Evolutionary conservation across 2,113 vertebrate genomes (phyloP).

Genomic region (Oreochromis tanganicae): DNA sequence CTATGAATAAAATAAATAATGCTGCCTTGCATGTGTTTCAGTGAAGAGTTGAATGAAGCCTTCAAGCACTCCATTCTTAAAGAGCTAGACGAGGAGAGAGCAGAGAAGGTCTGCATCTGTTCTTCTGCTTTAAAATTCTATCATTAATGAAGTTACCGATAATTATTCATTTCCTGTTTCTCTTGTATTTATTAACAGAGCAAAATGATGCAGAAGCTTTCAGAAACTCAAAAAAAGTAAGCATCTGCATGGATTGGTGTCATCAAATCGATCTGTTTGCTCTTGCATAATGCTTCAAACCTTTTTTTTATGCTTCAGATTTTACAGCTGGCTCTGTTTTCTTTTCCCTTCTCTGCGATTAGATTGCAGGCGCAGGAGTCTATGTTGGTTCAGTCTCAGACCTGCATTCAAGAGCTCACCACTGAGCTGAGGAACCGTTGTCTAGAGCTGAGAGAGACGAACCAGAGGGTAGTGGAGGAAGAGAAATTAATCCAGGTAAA

Average conservation of each 20-base stretch:
- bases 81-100: slow-evolving; percentile 76
- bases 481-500: slow-evolving; percentile 68
- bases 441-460: slow-evolving; percentile 66
- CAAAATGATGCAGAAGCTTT: slow-evolving; percentile 72
- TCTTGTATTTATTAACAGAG: slow-evolving; percentile 31
- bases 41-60: slow-evolving; percentile 52
- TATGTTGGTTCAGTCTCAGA: slow-evolving; percentile 67
- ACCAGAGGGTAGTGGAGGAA: slow-evolving; percentile 44
- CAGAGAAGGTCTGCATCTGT: slow-evolving; percentile 73
- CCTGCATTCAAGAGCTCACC: slow-evolving; percentile 74
- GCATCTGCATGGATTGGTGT: neutral
- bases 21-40: slow-evolving; percentile 13
- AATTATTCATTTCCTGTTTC: neutral
- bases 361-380: slow-evolving; percentile 63
- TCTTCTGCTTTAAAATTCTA: neutral
- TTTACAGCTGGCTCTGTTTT: neutral
- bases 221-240: slow-evolving; percentile 80
- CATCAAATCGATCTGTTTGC: neutral
- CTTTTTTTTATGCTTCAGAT: neutral
- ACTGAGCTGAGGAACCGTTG: slow-evolving; percentile 72
- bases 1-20: neutral
- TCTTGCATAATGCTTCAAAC: neutral
- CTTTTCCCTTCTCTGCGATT: neutral
- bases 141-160: neutral
- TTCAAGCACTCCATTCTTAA: slow-evolving; percentile 57